These are phyloP conservation scores for Scaptomyza polygonia DNA, from an alignment of 2,888 invertebrate species.

Conservation along the genomic window DNA sequence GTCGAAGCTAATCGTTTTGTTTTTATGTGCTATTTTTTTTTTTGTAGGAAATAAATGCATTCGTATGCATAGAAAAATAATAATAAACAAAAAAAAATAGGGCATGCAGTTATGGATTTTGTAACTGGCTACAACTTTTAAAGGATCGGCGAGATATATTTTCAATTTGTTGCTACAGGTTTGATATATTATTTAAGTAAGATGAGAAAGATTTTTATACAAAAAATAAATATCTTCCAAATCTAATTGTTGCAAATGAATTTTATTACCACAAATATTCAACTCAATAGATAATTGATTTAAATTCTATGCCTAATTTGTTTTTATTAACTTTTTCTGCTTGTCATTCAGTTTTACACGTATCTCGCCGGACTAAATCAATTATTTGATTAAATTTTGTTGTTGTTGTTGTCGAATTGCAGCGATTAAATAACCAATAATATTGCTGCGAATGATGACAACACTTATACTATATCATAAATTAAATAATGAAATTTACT, in stretches of 20 bases:
- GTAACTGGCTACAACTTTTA: slow-evolving; percentile 3
- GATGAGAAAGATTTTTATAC: neutral
- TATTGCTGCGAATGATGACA: slow-evolving; percentile 30
- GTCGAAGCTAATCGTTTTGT: slow-evolving; percentile 12
- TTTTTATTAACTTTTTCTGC: neutral
- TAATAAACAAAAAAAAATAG: neutral
- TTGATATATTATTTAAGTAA: neutral
- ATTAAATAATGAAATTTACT: slow-evolving; percentile 70
- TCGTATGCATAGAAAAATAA: neutral
- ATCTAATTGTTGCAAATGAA: neutral
- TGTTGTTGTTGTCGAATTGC: slow-evolving; percentile 41
- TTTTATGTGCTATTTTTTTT: neutral
- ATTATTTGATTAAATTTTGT: slow-evolving; percentile 32
- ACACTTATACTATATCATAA: no score
- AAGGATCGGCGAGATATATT: neutral
- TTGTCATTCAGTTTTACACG: neutral
- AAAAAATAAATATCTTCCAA: neutral
- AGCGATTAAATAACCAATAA: slow-evolving; percentile 72
- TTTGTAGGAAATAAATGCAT: slow-evolving; percentile 2
- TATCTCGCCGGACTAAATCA: slow-evolving; percentile 12
- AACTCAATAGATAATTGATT: neutral
- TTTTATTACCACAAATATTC: no score
- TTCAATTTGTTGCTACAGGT: neutral
- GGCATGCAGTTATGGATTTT: slow-evolving; percentile 5
- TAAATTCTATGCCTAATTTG: no score